phyloP scores from a whole-genome alignment of 1,140 invertebrate genomes.

The Augochlora pura region DNA sequence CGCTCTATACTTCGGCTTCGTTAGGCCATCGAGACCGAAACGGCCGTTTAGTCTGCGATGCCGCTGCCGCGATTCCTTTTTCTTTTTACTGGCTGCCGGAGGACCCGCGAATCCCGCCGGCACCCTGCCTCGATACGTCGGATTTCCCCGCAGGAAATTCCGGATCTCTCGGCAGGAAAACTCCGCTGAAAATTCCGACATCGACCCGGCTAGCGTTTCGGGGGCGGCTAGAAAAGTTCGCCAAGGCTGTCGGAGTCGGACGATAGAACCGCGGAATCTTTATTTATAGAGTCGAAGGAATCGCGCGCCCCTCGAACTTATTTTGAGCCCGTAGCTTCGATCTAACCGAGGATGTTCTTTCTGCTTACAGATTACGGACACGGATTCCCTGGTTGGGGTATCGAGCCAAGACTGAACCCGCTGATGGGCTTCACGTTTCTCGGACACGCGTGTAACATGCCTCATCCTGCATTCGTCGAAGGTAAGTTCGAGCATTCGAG shows the following conservation, averaged over 20 bases:
- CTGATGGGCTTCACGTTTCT: constrained; percentile 90
- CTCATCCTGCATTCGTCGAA: constrained; percentile 84
- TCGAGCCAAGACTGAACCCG: constrained; percentile 82
- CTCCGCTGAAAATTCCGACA: too few species aligned
- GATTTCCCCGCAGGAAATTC: too few species aligned
- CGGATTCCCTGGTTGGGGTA: constrained; percentile 82
- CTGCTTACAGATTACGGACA: constrained; percentile 84
- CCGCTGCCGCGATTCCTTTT: too few species aligned
- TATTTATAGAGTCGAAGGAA: constrained; percentile 40
- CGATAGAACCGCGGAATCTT: neutral
- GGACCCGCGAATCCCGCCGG: too few species aligned
- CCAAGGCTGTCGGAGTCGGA: neutral
- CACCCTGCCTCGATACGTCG: too few species aligned
- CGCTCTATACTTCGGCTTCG: constrained; percentile 34
- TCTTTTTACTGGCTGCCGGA: too few species aligned
- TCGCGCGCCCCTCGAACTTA: constrained; percentile 14
- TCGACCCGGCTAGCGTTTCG: neutral
- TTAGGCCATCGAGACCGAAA: constrained; percentile 2
- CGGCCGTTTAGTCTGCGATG: too few species aligned
- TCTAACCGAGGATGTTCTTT: constrained; percentile 41
- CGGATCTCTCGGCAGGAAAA: too few species aligned
- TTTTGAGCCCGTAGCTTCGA: constrained; percentile 26
- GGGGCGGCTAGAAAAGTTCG: constrained; percentile 3
- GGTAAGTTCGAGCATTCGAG: constrained; percentile 73
- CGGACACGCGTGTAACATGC: constrained; percentile 86